Percentiles rank a stretch among this genome's conserved stretches.
phyloP scores from a whole-genome alignment of 2,113 vertebrate genomes.

The Diphyllodes magnificus region DNA sequence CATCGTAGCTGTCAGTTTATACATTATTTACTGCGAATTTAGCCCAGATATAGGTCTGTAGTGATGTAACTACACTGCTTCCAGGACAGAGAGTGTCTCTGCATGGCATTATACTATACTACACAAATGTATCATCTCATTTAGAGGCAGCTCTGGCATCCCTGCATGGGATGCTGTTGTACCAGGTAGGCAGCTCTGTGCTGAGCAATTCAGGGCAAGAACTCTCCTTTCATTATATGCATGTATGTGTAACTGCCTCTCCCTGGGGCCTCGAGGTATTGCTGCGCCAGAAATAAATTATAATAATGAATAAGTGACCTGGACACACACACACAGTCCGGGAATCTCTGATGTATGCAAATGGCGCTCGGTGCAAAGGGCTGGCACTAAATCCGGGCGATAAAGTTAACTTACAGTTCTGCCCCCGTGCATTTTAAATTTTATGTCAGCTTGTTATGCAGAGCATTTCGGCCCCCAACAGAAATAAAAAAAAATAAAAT shows the following conservation, averaged over 20 bases:
- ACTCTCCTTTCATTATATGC: slow-evolving; percentile 34
- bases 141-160: neutral
- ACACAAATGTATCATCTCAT: neutral
- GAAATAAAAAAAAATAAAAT: neutral
- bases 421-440: slow-evolving; percentile 16
- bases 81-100: neutral
- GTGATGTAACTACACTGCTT: neutral
- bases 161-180: slow-evolving; percentile 31
- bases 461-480: neutral
- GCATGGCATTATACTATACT: neutral
- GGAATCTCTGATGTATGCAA: slow-evolving; percentile 51
- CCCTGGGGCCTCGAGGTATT: slow-evolving; percentile 3
- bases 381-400: neutral
- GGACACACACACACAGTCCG: neutral
- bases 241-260: slow-evolving; percentile 24
- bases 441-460: neutral
- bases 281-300: slow-evolving; percentile 51
- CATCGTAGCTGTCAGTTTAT: neutral
- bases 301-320: slow-evolving; percentile 46
- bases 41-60: neutral
- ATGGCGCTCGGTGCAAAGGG: neutral
- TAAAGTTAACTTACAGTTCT: slow-evolving; percentile 31
- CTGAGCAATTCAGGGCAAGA: slow-evolving; percentile 34
- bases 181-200: neutral
- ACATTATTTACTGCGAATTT: slow-evolving; percentile 6